Conservation (phyloP, 2,888 invertebrate genomes). For the Buathra laborator region DNA sequence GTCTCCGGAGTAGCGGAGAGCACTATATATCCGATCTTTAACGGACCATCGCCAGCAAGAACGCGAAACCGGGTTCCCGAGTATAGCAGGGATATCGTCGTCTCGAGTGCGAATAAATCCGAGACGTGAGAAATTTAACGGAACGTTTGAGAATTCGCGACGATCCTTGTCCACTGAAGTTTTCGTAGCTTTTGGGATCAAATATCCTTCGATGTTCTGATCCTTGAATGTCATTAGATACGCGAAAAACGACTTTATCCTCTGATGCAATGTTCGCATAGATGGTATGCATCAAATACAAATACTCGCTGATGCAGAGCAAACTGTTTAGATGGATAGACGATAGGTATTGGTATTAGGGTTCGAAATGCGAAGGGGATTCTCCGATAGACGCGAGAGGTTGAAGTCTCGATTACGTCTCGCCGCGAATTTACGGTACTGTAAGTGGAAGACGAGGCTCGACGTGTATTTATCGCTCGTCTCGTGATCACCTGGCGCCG, state of each 20-base stretch:
- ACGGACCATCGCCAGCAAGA: slow-evolving; percentile 64
- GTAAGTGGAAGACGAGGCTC: slow-evolving; percentile 33
- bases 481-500: slow-evolving; percentile 44
- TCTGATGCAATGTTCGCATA: slow-evolving; percentile 5
- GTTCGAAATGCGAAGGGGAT: slow-evolving; percentile 5
- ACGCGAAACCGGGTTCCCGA: slow-evolving; percentile 52
- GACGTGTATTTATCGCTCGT: slow-evolving; percentile 48
- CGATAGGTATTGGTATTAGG: not conserved
- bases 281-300: not conserved
- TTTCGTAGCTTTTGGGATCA: slow-evolving; percentile 32
- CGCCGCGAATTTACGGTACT: slow-evolving; percentile 44
- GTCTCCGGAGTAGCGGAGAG: slow-evolving; percentile 56
- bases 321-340: slow-evolving; percentile 7
- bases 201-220: slow-evolving; percentile 42
- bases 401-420: slow-evolving; percentile 52
- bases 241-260: slow-evolving; percentile 23
- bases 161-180: slow-evolving; percentile 32
- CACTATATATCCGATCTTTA: slow-evolving; percentile 66
- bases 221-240: slow-evolving; percentile 31
- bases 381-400: slow-evolving; percentile 3
- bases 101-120: slow-evolving; percentile 62
- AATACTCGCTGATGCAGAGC: not conserved
- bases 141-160: slow-evolving; percentile 43
- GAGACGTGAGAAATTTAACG: slow-evolving; percentile 59
- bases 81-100: slow-evolving; percentile 52